These are phyloP conservation scores for Psittacula derbiana DNA, from an alignment of 2,797 vertebrate genomes.

Conservation along the genomic window DNA sequence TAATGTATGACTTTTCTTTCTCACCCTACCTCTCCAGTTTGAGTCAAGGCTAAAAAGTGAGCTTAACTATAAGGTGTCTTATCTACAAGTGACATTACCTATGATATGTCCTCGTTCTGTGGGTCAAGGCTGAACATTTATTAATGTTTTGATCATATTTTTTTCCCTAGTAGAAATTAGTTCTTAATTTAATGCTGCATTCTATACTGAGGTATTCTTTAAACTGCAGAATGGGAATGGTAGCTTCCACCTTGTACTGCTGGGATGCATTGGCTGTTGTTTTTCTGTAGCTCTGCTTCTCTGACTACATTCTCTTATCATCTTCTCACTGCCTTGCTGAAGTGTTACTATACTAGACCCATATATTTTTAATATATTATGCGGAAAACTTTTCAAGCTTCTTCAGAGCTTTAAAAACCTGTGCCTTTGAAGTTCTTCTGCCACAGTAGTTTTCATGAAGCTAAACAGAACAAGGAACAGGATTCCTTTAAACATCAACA, in stretches of 20 bases:
- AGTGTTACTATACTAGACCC: neutral
- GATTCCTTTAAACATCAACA: conserved; percentile 35
- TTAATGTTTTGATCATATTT: neutral
- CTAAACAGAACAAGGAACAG: neutral
- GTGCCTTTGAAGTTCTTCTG: conserved; percentile 25
- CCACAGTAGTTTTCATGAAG: conserved; percentile 11
- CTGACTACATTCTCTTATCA: neutral
- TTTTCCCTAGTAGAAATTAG: neutral
- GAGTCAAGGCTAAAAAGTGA: neutral
- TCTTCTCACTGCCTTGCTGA: neutral
- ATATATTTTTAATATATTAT: neutral
- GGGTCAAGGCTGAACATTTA: neutral
- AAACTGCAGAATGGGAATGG: neutral
- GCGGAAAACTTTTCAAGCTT: neutral
- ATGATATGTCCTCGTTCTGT: neutral
- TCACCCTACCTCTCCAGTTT: rapidly evolving
- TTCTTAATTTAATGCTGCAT: neutral
- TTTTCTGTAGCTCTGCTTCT: neutral
- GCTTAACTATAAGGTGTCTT: neutral
- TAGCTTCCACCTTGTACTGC: neutral
- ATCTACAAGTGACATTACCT: neutral
- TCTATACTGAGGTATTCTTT: neutral
- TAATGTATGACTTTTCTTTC: neutral
- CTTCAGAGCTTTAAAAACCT: neutral
- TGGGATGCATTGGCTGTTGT: neutral